These are phyloP conservation scores for Zophobas morio DNA, from an alignment of 1,140 invertebrate species.

Conservation along the genomic window DNA sequence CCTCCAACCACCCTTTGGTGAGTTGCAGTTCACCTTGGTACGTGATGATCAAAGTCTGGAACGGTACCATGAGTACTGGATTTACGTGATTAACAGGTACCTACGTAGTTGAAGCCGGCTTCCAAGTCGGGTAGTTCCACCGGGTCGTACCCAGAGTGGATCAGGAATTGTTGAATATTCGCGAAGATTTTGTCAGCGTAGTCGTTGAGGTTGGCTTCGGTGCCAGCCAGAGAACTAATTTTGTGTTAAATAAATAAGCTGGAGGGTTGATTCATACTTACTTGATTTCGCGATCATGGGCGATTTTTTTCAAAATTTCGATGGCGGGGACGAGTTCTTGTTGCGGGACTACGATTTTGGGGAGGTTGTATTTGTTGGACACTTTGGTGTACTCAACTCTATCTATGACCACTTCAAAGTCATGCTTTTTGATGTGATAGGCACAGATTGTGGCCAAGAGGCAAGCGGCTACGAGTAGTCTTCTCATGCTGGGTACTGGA, in stretches of 20 bases:
- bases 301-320: neutral
- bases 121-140: constrained; percentile 67
- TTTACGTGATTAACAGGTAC: neutral
- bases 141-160: constrained; percentile 67
- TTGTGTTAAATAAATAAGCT: neutral
- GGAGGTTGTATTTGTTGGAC: constrained; percentile 1
- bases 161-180: constrained; percentile 65
- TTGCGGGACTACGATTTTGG: neutral
- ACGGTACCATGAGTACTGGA: constrained; percentile 9
- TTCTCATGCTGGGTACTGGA: too few species aligned
- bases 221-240: neutral
- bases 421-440: constrained; percentile 17
- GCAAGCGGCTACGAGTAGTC: neutral
- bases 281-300: neutral
- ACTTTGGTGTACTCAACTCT: constrained; percentile 7
- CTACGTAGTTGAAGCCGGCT: constrained; percentile 66
- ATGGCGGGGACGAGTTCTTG: constrained; percentile 1
- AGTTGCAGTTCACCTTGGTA: constrained; percentile 3
- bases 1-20: neutral
- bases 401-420: constrained; percentile 1
- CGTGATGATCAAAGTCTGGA: constrained; percentile 21
- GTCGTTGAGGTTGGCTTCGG: constrained; percentile 65
- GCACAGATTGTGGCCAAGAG: constrained; percentile 21
- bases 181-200: constrained; percentile 68
- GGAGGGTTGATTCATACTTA: too few species aligned